Base-by-base conservation (phyloP, 1,140 invertebrate species). In the Zaprionus ornatus region DNA sequence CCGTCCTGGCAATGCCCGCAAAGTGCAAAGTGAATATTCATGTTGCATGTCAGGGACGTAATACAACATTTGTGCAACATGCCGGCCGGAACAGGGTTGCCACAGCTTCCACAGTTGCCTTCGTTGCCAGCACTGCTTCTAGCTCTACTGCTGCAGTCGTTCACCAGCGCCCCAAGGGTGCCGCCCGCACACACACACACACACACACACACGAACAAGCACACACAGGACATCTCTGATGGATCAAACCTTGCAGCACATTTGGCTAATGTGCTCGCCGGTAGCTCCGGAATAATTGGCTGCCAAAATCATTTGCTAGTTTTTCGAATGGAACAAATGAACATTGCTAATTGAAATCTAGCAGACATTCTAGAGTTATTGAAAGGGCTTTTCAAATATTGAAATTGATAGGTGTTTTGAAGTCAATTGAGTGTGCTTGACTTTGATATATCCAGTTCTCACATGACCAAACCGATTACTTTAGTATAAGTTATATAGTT, bases 11-110 rank as follows among this genome's bases (percentile, higher is more conserved):
- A 79, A 54, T 82, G 79, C 62, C 73, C 80, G 73, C 70, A 88
- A 88, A 90, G 80, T 88, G 85, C 85, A 90, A 90, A 90, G 85
- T 90, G 85, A 90, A 90, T 90, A 90, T 90, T 90, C 85, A 90
- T 90, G 85, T 90, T 90, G 85, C 85, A 82, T 90, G 85, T 90
- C 85, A 90, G 81, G 81, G 74, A 74, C 73, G 79, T 82, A 90
- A 85, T 90, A 90, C 86, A 90, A 88, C 85, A 90, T 90, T 90
- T 85, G 84, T 87, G 80, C 73, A 67, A 37, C 29, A 74, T 52
- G 56, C 23, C 19, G 45, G 45, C 19, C 45, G 45, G 45, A 4
- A 50, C 19, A 50, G 45, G 17, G 45, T 50, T 50, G 45, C 45
- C 45, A 13, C 45, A 21, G 45, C 19, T 17, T 45, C 40, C 40